phyloP scores from a whole-genome alignment of 2,113 vertebrate genomes.

The Pardalotus punctatus region DNA sequence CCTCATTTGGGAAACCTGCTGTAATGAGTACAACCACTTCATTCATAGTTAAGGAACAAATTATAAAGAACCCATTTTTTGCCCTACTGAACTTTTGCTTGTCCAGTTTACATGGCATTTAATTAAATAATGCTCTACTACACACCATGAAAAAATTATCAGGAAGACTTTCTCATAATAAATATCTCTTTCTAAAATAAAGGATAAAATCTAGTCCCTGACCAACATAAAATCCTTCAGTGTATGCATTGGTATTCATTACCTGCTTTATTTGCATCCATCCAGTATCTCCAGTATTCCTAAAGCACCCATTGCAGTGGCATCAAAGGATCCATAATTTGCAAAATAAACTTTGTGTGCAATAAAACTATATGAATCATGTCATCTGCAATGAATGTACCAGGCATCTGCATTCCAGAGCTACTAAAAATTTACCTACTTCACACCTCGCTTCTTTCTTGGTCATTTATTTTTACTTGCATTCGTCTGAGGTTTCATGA shows the following conservation, averaged over 20 bases:
- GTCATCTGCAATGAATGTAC: not conserved
- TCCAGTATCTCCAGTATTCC: not conserved
- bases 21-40: not conserved
- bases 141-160: constrained; percentile 35
- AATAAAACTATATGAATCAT: constrained; percentile 28
- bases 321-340: constrained; percentile 15
- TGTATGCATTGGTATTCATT: not conserved
- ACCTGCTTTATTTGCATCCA: not conserved
- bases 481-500: not conserved
- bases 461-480: constrained; percentile 10
- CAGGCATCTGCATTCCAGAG: not conserved
- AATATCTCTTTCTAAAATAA: not conserved
- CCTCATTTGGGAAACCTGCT: constrained; percentile 27
- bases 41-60: constrained; percentile 44
- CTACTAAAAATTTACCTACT: constrained; percentile 39
- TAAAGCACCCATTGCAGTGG: not conserved
- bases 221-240: not conserved
- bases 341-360: not conserved
- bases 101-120: constrained; percentile 28
- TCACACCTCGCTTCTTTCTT: not conserved
- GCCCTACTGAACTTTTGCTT: not conserved
- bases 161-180: not conserved
- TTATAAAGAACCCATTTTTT: not conserved
- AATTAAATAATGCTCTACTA: constrained; percentile 61
- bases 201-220: not conserved